Evolutionary conservation across 2,797 vertebrate genomes (phyloP), one percentile per base, ranked within the genome.

Genomic region (Pangasius mekongensis): DNA sequence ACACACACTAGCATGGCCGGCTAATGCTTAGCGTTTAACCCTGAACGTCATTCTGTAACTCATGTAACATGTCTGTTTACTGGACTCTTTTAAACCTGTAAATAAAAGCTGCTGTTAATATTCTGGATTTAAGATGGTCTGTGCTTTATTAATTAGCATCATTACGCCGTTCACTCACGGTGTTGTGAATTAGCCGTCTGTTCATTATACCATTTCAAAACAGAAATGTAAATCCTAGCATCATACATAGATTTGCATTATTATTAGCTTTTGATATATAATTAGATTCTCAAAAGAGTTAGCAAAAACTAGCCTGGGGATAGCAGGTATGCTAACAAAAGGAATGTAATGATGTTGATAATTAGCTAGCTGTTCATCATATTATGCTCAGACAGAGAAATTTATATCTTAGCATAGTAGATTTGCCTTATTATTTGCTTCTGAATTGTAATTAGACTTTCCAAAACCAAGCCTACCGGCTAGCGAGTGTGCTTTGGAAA

Each of bases 371-470:
- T 43, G 58, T 24, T 60, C 39, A 43, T 39, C 3, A 3, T 9
- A 54, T 14, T 6, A 81, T 22, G 8, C 5, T 81, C 24, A 64
- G 62, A 82, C 56, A 1, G 33, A 39, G 56, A 27, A 81, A 81
- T 60, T 13, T 14, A 13, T 8, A 47, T 24, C 18, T 6, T 27
- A n/a, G 33, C 14, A 18, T n/a, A 43, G 43, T 56, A 2, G 20
- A 54, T 33, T 78, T 18, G 13, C 11, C 2, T 30, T 36, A 56
- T 56, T 43, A 47, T 83, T 64, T 27, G 27, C 43, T 30, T 49
- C 49, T 43, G 58, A 60, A 66, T 66, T 83, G 81, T 66, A 66
- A 83, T 66, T 47, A n/a, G 39, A 83, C 60, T 66, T 10, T 67
- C 27, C 24, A 24, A 33, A 64, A 16, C 24, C 8, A 36, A 54